Evolutionary conservation across 2,113 vertebrate genomes (phyloP), one percentile per base, ranked within the genome.

Genomic region (Coryphaenoides rupestris): DNA sequence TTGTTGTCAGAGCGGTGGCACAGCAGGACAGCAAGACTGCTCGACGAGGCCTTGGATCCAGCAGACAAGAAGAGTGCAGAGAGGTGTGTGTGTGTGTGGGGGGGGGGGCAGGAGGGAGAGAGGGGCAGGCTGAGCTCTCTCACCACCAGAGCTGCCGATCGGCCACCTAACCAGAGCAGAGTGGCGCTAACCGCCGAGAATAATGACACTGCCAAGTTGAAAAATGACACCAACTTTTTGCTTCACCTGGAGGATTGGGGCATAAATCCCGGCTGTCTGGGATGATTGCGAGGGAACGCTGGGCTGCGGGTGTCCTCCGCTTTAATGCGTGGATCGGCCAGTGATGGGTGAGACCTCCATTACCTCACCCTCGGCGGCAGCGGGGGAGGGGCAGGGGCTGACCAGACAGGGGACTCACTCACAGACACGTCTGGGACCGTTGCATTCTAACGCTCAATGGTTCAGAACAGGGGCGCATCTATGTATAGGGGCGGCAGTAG

Each of bases 201-300:
- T 89, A 89, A 90, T 88, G 82, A 80, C 84, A 68, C 87, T 91
- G 87, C 85, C 89, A 88, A 82, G 80, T 81, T 91, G 88, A 91
- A 90, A 89, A 89, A 91, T 86, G 84, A 87, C 82, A 90, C 84
- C 78, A 84, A 78, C 77, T 86, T 86, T 87, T 87, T 86, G 82
- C 80, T 87, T 88, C 83, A 89, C 84, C 82, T 81, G 72, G 77
- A 87, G 79, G 86, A 89, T 86, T 87, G 87, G 85, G 78, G 81
- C 78, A 89, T 88, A 87, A 88, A 89, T 88, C 82, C 86, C 79
- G 70, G 66, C 75, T 81, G 84, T 87, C 86, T 77, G 77, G 87
- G 78, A 84, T 84, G 82, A 84, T 86, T 88, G 68, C 65, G 72
- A 70, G 63, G 74, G 73, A 85, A 81, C 77, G 70, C 6, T 67